Evolutionary conservation across 2,888 invertebrate species (phyloP).

Genomic region (Molanna angustata): DNA sequence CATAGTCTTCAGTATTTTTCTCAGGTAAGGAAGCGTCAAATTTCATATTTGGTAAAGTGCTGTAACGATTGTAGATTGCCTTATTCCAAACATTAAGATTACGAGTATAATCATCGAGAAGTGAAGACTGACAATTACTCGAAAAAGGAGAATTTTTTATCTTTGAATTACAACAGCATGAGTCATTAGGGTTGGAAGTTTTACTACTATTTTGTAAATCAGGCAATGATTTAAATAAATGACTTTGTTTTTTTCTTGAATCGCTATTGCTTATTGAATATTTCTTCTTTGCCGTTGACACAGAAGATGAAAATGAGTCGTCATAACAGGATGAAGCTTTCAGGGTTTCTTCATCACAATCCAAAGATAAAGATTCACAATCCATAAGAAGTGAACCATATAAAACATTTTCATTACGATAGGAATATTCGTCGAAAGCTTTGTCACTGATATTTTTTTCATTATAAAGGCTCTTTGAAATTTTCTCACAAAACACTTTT

Average conservation of each 20-base stretch:
- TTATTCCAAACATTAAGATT: conserved; percentile 55
- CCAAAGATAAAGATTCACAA: neutral
- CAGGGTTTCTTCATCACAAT: too few species aligned
- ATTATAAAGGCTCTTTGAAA: conserved; percentile 3
- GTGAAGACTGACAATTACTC: conserved; percentile 39
- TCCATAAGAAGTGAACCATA: conserved; percentile 20
- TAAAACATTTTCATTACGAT: conserved; percentile 27
- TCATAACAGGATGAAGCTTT: too few species aligned
- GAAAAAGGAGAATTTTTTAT: conserved; percentile 2
- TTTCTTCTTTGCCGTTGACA: neutral
- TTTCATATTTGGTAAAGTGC: conserved; percentile 37
- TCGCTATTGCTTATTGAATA: neutral
- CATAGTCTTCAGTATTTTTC: conserved; percentile 44
- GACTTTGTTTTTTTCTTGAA: neutral
- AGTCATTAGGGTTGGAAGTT: neutral
- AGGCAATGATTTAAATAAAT: conserved; percentile 27
- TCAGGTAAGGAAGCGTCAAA: conserved; percentile 36
- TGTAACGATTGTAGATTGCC: conserved; percentile 46
- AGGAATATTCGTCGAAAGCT: conserved; percentile 6
- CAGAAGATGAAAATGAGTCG: too few species aligned
- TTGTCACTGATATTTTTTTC: too few species aligned
- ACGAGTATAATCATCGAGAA: conserved; percentile 49
- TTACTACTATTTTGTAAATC: conserved; percentile 16
- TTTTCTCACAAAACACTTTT: conserved; percentile 7
- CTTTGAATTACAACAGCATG: neutral